Evolutionary conservation across 2,888 invertebrate genomes (phyloP).

Genomic region (Cephonodes hylas): DNA sequence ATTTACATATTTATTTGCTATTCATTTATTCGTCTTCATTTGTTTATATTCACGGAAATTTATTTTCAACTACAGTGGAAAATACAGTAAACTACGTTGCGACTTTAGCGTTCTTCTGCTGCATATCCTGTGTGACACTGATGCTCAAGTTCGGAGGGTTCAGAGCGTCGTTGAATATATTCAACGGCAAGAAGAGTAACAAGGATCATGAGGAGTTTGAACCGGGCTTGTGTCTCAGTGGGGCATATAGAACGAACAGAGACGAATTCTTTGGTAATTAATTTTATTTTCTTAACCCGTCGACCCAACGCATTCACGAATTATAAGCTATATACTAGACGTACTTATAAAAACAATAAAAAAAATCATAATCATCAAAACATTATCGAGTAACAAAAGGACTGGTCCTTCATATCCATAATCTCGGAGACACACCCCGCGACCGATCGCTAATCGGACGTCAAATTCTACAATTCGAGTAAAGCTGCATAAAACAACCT

Average conservation of each 20-base stretch:
- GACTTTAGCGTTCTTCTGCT: conserved; percentile 33
- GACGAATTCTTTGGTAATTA: conserved; percentile 60
- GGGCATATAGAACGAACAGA: conserved; percentile 58
- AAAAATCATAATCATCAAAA: too few relatives aligned
- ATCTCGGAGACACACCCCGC: too few relatives aligned
- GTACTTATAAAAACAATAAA: too few relatives aligned
- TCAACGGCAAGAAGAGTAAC: conserved; percentile 33
- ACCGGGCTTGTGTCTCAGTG: conserved; percentile 43
- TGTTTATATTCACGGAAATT: neutral
- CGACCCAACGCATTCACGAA: too few relatives aligned
- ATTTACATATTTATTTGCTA: too few relatives aligned
- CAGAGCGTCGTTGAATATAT: conserved; percentile 54
- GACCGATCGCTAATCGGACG: too few relatives aligned
- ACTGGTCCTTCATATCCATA: too few relatives aligned
- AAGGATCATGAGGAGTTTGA: conserved; percentile 39
- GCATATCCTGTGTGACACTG: conserved; percentile 30
- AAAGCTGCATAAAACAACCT: too few relatives aligned
- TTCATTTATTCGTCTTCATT: too few relatives aligned
- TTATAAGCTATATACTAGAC: too few relatives aligned
- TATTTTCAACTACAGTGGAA: conserved; percentile 28
- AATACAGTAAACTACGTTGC: conserved; percentile 32
- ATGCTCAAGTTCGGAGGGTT: conserved; percentile 62
- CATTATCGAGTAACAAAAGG: too few relatives aligned
- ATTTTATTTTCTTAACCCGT: neutral
- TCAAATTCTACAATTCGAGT: too few relatives aligned